Conservation (phyloP, 2,113 vertebrate genomes). For the Benitochromis conjunctus region DNA sequence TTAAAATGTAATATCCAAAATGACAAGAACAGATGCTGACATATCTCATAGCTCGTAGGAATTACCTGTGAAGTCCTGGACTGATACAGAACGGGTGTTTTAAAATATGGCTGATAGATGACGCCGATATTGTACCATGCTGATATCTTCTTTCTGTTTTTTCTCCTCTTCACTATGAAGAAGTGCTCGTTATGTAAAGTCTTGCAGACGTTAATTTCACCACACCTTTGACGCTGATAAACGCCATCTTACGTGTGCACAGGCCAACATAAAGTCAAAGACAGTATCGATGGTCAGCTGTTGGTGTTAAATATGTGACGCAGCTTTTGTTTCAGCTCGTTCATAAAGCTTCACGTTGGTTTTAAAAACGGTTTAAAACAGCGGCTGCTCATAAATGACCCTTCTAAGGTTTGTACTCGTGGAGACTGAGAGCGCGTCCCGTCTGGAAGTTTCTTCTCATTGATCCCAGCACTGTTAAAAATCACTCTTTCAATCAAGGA, state of each 20-base stretch:
- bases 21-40: neutral
- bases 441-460: neutral
- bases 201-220: neutral
- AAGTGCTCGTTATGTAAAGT: neutral
- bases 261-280: neutral
- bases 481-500: neutral
- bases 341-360: neutral
- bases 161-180: neutral
- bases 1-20: neutral
- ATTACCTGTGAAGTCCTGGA: neutral
- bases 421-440: neutral
- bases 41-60: neutral
- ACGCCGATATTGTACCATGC: too few species aligned
- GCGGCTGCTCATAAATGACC: neutral
- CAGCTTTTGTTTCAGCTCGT: too few species aligned
- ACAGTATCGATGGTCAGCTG: accelerated
- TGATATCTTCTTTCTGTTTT: neutral
- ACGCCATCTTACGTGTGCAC: accelerated
- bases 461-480: neutral
- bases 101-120: neutral
- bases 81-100: neutral
- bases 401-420: neutral
- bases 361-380: neutral
- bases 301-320: too few species aligned
- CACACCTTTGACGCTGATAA: neutral